Conservation (phyloP, 2,888 invertebrate genomes). For the Acleris emargana region DNA sequence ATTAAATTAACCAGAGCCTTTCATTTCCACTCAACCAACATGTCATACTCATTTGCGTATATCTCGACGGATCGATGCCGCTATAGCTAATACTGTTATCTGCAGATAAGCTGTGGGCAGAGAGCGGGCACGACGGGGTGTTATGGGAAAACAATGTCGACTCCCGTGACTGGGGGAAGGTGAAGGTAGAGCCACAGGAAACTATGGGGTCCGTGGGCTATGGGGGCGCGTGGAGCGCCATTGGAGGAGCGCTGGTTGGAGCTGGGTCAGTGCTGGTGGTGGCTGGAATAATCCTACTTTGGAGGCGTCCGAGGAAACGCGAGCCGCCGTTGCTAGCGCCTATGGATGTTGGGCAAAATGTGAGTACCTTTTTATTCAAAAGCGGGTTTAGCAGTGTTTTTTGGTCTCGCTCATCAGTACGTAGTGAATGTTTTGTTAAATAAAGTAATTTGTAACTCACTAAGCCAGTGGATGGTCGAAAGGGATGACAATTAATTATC, state of each 20-base stretch:
- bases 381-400: too few species aligned
- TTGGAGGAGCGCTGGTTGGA: slow-evolving; percentile 68
- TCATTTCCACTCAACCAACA: slow-evolving; percentile 17
- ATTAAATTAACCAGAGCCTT: slow-evolving; percentile 27
- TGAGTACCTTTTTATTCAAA: slow-evolving; percentile 50
- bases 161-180: slow-evolving; percentile 12
- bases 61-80: slow-evolving; percentile 67
- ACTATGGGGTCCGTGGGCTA: slow-evolving; percentile 46
- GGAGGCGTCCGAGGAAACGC: slow-evolving; percentile 62
- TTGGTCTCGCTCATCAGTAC: too few species aligned
- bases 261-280: slow-evolving; percentile 69
- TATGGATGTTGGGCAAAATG: slow-evolving; percentile 70
- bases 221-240: slow-evolving; percentile 69
- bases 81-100: slow-evolving; percentile 75
- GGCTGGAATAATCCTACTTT: slow-evolving; percentile 63
- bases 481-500: too few species aligned
- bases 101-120: slow-evolving; percentile 75
- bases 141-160: slow-evolving; percentile 49
- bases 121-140: slow-evolving; percentile 56
- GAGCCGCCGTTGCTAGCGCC: slow-evolving; percentile 65
- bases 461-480: too few species aligned
- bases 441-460: too few species aligned
- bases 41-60: slow-evolving; percentile 37
- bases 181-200: slow-evolving; percentile 46
- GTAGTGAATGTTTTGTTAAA: too few species aligned